Base-by-base conservation (phyloP, 2,113 vertebrate genomes). In the Enhydra lutris region DNA sequence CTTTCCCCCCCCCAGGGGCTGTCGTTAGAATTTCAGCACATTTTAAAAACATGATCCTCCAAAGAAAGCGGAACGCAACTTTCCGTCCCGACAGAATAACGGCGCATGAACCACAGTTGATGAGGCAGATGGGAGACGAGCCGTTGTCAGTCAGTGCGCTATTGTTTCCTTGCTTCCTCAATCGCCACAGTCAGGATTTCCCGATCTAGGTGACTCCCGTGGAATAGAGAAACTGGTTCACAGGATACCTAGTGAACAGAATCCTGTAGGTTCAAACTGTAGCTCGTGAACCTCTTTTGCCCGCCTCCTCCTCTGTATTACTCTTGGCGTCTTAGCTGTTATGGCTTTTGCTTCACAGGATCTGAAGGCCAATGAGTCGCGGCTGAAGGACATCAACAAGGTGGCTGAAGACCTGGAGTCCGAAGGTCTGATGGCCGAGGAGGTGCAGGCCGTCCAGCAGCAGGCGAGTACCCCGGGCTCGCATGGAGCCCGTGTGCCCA, bases 371-470 rank as follows among this genome's bases (percentile, higher is more conserved):
- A 99, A 99, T 0, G 99, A 99, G 97, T 99, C 99, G 0, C 99
- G 99, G 24, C 99, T 99, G 97, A 99, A 99, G 98, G 99, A 99
- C 98, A 99, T 99, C 76, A 99, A 99, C 98, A 99, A 99, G 78
- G 99, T 99, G 98, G 99, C 99, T 0, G 99, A 99, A 20, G 99
- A 99, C 98, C 98, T 99, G 98, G 99, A 99, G 98, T 99, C 99
- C 1, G 99, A 99, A 97, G 99, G 99, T 20, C 98, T 99, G 67
- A 99, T 99, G 99, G 99, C 99, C 3, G 99, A 99, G 97, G 99
- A 99, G 97, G 99, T 99, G 0, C 99, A 99, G 90, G 98, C 99
- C 17, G 99, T 99, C 21, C 99, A 99, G 97, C 99, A 99, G 34
- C 99, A 99, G 99, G 99, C 99, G 31, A 0, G 47, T 52, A 31